Base-by-base conservation (phyloP, 2,888 invertebrate genomes). In the Lydus trimaculatus region DNA sequence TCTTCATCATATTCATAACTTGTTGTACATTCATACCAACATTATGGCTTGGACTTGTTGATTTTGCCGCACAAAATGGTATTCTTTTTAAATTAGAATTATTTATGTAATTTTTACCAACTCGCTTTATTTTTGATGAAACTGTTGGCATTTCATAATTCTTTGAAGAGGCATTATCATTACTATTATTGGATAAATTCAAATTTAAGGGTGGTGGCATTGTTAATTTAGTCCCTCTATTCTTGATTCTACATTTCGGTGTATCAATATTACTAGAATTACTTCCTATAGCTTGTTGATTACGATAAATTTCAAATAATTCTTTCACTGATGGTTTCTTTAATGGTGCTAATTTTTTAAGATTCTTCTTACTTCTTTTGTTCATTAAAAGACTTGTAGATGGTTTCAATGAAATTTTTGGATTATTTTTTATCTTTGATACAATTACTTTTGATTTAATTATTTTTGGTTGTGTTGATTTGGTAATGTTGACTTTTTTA, bases 41-140 rank as follows among this genome's bases (percentile, higher is more conserved):
- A 77, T 91, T 91, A 79, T 91, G 89, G 69, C 90, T 90, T 0
- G 90, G 90, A 1, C 88, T 85, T 0, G 89, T 87, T 58, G 90
- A 90, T 73, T 88, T 90, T 70, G 88, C 88, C 59, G 88, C 87
- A 1, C 90, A 87, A 77, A 91, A 91, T 0, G 91, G 91, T 67
- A 91, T 90, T 72, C 88, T 87, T 67, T 78, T 81, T 56, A 80
- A 77, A 9, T 83, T 77, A 67, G 78, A 81, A 17, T 80, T 83
- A 70, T 86, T 85, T 76, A 87, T 87, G 77, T 87, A 89, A 11
- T 87, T 86, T 78, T 87, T 86, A 33, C 88, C 87, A 0, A 88
- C 88, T 78, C 89, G 89, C 79, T 91, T 91, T 87, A 90, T 87
- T 79, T 87, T 88, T 0, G 91, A 91, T 0, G 91, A 88, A n/a